Evolutionary conservation across 2,113 vertebrate genomes (phyloP).

Genomic region (Alaudala cheleensis): DNA sequence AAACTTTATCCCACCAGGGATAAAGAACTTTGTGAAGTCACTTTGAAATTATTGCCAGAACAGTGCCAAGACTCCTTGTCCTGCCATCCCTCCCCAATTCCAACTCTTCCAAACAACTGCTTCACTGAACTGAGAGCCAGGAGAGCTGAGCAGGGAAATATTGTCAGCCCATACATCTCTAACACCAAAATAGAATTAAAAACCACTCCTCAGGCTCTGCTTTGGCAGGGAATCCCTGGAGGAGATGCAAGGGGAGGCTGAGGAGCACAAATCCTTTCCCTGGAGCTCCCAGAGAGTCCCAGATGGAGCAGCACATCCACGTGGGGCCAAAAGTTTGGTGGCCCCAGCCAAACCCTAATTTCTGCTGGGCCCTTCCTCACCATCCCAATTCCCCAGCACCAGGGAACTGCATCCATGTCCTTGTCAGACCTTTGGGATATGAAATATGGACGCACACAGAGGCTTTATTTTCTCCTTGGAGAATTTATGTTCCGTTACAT

Average conservation of each 20-base stretch:
- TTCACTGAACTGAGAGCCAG: neutral
- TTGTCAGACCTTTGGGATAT: slow-evolving; percentile 43
- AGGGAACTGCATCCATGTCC: slow-evolving; percentile 37
- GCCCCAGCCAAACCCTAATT: neutral
- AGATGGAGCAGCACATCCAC: neutral
- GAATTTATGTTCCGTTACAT: slow-evolving; percentile 62
- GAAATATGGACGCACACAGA: slow-evolving; percentile 11
- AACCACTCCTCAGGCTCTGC: neutral
- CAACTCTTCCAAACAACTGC: neutral
- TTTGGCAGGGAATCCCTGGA: neutral
- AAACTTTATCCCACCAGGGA: neutral
- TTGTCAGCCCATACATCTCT: neutral
- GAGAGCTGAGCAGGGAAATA: neutral
- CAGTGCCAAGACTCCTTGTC: neutral
- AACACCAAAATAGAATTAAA: neutral
- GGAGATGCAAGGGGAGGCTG: rapidly evolving
- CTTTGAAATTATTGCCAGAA: neutral
- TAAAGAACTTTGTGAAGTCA: neutral
- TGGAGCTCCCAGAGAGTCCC: neutral
- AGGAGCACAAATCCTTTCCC: neutral
- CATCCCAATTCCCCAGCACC: neutral
- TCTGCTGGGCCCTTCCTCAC: neutral
- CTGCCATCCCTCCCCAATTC: neutral
- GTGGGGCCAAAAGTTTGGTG: neutral
- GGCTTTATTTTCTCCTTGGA: slow-evolving; percentile 63